Base-by-base conservation (phyloP, 2,888 invertebrate genomes). In the Notocelia uddmanniana region DNA sequence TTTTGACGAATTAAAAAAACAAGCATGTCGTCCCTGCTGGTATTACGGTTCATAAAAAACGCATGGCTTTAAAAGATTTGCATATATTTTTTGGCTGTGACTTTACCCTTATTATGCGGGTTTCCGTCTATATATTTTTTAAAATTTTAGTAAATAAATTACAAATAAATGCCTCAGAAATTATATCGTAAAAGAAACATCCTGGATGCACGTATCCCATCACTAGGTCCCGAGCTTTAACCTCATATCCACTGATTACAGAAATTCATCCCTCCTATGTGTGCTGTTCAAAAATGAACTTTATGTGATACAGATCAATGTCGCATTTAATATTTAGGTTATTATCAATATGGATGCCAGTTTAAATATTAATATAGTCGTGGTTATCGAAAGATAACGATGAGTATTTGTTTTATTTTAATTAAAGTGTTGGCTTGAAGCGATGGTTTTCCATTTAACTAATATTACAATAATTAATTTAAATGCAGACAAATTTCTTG, bases 361-460 rank as follows among this genome's bases (percentile, higher is more conserved):
- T 37, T 58, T 37, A 58, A 58, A 41, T 41, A 59, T 59, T 59
- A 57, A 34, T 57, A 59, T 41, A 9, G 19, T 2, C 15, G 59
- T 21, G 41, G 59, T 59, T 59, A 59, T 59, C 41, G 59, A 6
- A 31, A 57, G 57, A 57, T 57, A 57, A 57, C 31, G 31, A 34
- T 10, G 31, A 26, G 26, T 21, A 15, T 54, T 37, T 26, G 54
- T 57, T 57, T 34, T 57, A 10, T 31, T 57, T 57, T 57, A 57
- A 57, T 57, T 31, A 57, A 57, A n/a, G 15, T n/a, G 6, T 1
- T 26, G 23, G 8, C 8, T 0, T 3, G 1, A 13, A 15, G 54
- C 15, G 23, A 54, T 26, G 26, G 5, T 3, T 26, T 2, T 5
- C 5, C 3, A 26, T 3, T 26, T 26, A 26, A 26, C 2, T 26